Percentiles rank a stretch among this genome's conserved stretches.
These are phyloP conservation scores for Lepidochitona cinerea DNA, from an alignment of 2,888 invertebrate species.

Conservation along the genomic window DNA sequence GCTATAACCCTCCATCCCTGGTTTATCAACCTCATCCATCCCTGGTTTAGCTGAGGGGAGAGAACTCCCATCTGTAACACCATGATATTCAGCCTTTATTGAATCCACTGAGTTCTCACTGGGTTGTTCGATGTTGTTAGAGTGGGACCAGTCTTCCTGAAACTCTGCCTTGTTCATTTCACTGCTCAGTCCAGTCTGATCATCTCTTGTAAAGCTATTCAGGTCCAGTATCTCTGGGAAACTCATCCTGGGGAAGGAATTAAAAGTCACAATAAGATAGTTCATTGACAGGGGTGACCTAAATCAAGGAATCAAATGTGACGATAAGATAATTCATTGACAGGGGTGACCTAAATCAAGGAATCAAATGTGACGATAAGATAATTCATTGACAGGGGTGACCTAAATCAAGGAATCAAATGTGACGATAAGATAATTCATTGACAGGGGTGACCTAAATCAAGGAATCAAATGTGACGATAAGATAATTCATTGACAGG, in stretches of 20 bases:
- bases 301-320: too few species aligned
- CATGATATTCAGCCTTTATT: not conserved
- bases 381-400: too few species aligned
- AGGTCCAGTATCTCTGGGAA: constrained; percentile 86
- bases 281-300: too few species aligned
- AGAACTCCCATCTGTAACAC: not conserved
- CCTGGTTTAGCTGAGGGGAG: not conserved
- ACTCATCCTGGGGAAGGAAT: constrained; percentile 77
- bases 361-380: too few species aligned
- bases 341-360: too few species aligned
- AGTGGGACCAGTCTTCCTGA: not conserved
- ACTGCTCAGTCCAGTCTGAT: constrained; percentile 25
- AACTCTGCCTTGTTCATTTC: not conserved
- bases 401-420: too few species aligned
- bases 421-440: too few species aligned
- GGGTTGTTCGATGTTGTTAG: not conserved
- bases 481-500: too few species aligned
- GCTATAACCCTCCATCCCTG: constrained; percentile 7
- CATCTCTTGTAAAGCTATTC: constrained; percentile 79
- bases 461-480: too few species aligned
- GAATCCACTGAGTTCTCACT: constrained; percentile 1
- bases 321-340: too few species aligned
- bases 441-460: too few species aligned
- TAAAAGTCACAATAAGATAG: constrained; percentile 4
- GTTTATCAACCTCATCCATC: not conserved